phyloP scores from a whole-genome alignment of 1,140 invertebrate species.

The Cyphomyrmex costatus region DNA sequence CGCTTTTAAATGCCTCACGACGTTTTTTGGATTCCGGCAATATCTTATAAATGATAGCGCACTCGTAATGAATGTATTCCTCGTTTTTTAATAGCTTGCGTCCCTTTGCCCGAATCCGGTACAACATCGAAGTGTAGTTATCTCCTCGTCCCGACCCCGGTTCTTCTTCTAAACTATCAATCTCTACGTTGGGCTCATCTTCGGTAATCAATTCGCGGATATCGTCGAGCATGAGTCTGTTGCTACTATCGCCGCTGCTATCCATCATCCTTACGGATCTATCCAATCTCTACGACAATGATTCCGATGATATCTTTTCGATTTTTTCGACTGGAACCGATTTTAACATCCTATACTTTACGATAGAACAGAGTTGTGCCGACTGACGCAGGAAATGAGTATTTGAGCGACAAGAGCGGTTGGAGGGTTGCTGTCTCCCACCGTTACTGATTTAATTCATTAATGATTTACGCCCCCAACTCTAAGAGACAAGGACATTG shows the following conservation, averaged over 20 bases:
- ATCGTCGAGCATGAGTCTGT: constrained; percentile 78
- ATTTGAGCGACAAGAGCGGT: constrained; percentile 81
- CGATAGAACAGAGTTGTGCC: constrained; percentile 71
- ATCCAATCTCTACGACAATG: constrained; percentile 8
- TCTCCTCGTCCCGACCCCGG: constrained; percentile 90
- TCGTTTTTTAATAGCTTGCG: constrained; percentile 83
- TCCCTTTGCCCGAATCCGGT: constrained; percentile 89
- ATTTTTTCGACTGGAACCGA: constrained; percentile 11
- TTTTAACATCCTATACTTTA: constrained; percentile 71
- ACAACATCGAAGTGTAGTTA: constrained; percentile 92
- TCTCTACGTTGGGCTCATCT: constrained; percentile 84
- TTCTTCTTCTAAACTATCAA: constrained; percentile 87
- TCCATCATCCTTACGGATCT: constrained; percentile 33
- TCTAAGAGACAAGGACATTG: constrained; percentile 86
- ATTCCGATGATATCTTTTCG: constrained; percentile 14
- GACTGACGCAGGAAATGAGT: constrained; percentile 84
- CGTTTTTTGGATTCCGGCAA: constrained; percentile 89
- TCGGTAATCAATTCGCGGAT: constrained; percentile 83
- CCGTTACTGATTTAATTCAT: constrained; percentile 81
- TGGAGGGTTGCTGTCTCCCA: constrained; percentile 79
- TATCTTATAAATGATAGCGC: constrained; percentile 90
- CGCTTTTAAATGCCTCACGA: constrained; percentile 90
- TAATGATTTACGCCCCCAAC: constrained; percentile 79
- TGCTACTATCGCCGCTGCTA: constrained; percentile 55
- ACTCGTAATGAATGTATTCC: constrained; percentile 87